Evolutionary conservation across 2,113 vertebrate genomes (phyloP), one percentile per base, ranked within the genome.

Genomic region (Hippocampus zosterae): DNA sequence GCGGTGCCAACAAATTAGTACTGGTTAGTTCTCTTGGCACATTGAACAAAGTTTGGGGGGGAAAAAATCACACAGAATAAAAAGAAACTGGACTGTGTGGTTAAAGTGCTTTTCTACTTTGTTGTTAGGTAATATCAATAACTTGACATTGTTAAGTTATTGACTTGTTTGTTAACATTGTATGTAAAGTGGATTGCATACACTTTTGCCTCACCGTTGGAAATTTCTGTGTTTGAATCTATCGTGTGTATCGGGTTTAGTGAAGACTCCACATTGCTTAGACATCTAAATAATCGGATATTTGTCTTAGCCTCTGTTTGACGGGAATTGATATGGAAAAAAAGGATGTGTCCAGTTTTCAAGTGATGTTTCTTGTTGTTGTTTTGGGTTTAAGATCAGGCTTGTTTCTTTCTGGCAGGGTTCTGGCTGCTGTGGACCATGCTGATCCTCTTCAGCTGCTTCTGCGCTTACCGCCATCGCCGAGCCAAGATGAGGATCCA

Each of bases 341-440:
- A 56, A 55, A 3, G 33, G 18, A 62, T 40, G 19, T 42, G 13
- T 21, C 19, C 12, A 7, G 3, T 63, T n/a, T 42, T 41, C 10
- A 42, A 42, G 19, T 42, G 2, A 5, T 11, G 19, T 6, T n/a
- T n/a, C 40, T 63, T 41, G 10, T 42, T 21, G 40, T 64, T 10
- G 23, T n/a, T 42, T 41, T 42, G n/a, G 41, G 13, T 46, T 65
- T 27, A 46, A 44, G 42, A 27, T 19, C 41, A 69, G 25, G 40
- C 21, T 62, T 75, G 0, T 66, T 73, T 75, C 71, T 79, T 67
- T 37, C 12, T 56, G 74, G 41, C 91, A 98, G 96, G 96, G 96
- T 98, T 98, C 92, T 98, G 96, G 96, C 91, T 98, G 40, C 92
- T 98, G 78, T 97, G 95, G 96, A 96, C 95, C 2, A 85, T 97